Percentiles rank a stretch among this genome's conserved stretches.
These are phyloP conservation scores for Anticlea derivata DNA, from an alignment of 2,888 invertebrate genomes.

Conservation along the genomic window DNA sequence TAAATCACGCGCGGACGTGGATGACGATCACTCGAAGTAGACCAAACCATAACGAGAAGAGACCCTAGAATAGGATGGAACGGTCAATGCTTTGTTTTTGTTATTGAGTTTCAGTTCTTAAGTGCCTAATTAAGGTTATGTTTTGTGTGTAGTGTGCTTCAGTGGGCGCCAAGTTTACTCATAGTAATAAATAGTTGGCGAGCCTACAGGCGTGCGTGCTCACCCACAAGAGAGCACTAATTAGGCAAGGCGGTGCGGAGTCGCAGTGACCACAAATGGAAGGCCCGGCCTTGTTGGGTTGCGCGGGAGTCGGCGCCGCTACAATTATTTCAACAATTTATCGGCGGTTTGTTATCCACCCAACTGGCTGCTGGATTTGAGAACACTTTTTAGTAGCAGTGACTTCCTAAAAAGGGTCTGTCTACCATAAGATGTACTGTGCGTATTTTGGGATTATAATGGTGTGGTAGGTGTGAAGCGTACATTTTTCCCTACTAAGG, in stretches of 20 bases:
- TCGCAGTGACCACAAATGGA: constrained; percentile 67
- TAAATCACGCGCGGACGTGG: not conserved
- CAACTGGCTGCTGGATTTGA: constrained; percentile 16
- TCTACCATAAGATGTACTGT: constrained; percentile 4
- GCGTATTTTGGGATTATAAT: not conserved
- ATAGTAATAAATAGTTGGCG: constrained; percentile 63
- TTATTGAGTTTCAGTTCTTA: not conserved
- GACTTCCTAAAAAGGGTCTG: constrained; percentile 12
- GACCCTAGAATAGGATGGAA: not conserved
- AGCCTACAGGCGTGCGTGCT: constrained; percentile 59
- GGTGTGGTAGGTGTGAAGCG: constrained; percentile 8
- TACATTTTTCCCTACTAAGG: constrained; percentile 7
- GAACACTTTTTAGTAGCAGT: constrained; percentile 23
- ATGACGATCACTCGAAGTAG: too few relatives aligned
- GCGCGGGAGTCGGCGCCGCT: constrained; percentile 71
- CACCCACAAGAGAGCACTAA: constrained; percentile 76
- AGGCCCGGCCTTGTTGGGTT: constrained; percentile 68
- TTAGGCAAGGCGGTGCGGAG: constrained; percentile 63
- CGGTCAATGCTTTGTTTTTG: not conserved
- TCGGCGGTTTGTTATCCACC: constrained; percentile 34
- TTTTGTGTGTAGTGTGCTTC: constrained; percentile 15
- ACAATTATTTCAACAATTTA: constrained; percentile 61
- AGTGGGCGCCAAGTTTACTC: constrained; percentile 34
- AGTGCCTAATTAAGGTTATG: constrained; percentile 17
- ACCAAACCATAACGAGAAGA: too few relatives aligned